phyloP scores from a whole-genome alignment of 2,113 vertebrate species.

The Solea senegalensis region DNA sequence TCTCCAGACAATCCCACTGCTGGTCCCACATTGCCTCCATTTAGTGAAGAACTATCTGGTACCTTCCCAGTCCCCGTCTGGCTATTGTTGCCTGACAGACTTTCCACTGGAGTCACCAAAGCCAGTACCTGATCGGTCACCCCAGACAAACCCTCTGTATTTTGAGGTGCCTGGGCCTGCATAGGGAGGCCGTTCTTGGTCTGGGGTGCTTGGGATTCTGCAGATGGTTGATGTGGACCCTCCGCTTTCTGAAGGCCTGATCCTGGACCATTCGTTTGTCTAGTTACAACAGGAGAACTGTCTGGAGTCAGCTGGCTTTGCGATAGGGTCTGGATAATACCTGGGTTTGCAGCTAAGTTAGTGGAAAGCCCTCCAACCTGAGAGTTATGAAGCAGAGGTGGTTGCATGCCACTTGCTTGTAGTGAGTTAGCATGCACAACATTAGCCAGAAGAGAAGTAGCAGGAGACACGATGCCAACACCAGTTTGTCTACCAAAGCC shows the following conservation, averaged over 20 bases:
- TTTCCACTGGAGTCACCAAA: constrained; percentile 29
- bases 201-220: constrained; percentile 12
- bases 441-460: constrained; percentile 17
- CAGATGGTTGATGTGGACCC: neutral
- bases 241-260: constrained; percentile 8
- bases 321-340: constrained; percentile 2
- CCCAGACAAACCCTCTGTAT: neutral
- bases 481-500: constrained; percentile 19
- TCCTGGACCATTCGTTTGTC: constrained; percentile 21
- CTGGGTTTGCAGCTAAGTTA: constrained; percentile 25
- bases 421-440: constrained; percentile 15
- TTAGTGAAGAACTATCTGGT: neutral
- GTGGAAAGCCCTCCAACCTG: constrained; percentile 3
- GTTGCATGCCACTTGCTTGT: constrained; percentile 3
- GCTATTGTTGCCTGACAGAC: constrained; percentile 36
- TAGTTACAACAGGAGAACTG: constrained; percentile 14
- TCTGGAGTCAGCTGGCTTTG: constrained; percentile 25
- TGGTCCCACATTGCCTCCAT: constrained; percentile 16
- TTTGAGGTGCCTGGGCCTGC: neutral
- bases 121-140: neutral
- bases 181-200: constrained; percentile 6
- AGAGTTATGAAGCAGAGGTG: neutral
- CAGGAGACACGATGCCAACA: neutral
- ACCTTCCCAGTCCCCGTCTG: neutral
- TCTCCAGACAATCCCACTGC: constrained; percentile 4